phyloP scores from a whole-genome alignment of 1,140 invertebrate genomes.

The Tribolium madens region DNA sequence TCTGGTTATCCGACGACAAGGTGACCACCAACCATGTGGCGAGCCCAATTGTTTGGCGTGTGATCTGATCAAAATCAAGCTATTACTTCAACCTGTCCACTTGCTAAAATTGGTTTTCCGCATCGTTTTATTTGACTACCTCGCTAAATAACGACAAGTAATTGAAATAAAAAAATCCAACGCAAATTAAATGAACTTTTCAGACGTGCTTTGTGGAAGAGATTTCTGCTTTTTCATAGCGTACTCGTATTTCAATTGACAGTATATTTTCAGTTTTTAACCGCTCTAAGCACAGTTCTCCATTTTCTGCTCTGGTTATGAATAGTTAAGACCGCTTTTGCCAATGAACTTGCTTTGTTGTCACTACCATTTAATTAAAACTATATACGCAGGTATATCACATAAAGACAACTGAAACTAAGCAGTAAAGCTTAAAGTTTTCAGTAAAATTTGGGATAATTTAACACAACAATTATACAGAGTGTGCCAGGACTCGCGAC shows the following conservation, averaged over 20 bases:
- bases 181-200: neutral
- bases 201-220: neutral
- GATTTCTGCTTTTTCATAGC: neutral
- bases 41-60: conserved; percentile 10
- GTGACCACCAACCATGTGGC: conserved; percentile 4
- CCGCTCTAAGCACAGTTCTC: too few relatives aligned
- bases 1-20: conserved; percentile 9
- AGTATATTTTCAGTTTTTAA: neutral
- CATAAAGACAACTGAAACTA: too few relatives aligned
- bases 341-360: too few relatives aligned
- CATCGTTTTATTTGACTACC: neutral
- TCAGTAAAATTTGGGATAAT: too few relatives aligned
- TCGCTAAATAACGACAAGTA: neutral
- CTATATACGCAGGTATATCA: too few relatives aligned
- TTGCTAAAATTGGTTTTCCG: conserved; percentile 1
- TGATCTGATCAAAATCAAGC: conserved; percentile 27
- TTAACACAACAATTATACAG: too few relatives aligned
- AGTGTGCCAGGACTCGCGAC: too few relatives aligned
- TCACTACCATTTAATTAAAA: too few relatives aligned
- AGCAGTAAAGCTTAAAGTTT: too few relatives aligned
- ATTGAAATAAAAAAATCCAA: neutral
- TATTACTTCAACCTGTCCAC: neutral
- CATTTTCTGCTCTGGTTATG: too few relatives aligned
- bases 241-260: neutral
- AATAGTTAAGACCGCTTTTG: too few relatives aligned